These are phyloP conservation scores for Scartelaos histophorus DNA, from an alignment of 2,113 vertebrate genomes.

Conservation along the genomic window DNA sequence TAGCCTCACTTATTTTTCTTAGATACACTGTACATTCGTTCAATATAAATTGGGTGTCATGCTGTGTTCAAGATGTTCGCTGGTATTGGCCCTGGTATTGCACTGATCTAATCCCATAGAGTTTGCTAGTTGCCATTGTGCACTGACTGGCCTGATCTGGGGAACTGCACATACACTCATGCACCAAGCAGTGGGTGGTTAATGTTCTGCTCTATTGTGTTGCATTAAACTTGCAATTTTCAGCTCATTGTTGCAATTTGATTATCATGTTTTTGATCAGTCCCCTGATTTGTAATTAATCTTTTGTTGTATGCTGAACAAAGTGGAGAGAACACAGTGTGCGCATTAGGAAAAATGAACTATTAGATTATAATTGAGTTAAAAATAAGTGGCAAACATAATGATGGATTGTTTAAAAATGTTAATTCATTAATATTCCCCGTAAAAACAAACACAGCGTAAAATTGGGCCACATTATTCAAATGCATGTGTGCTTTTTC, in stretches of 20 bases:
- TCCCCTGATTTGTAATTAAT: constrained; percentile 75
- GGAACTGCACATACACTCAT: background rate
- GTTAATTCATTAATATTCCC: constrained; percentile 77
- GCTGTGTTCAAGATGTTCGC: no score
- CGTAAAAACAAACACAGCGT: constrained; percentile 71
- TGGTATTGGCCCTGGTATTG: no score
- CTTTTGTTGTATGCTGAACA: constrained; percentile 77
- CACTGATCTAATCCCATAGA: background rate
- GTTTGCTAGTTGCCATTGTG: background rate
- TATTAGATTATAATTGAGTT: constrained; percentile 80
- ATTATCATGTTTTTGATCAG: constrained; percentile 83
- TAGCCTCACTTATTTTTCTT: no score
- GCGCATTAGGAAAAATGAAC: constrained; percentile 75
- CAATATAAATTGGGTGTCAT: no score
- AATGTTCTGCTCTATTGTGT: constrained; percentile 68
- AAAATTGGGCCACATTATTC: constrained; percentile 79
- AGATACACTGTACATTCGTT: no score
- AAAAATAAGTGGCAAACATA: constrained; percentile 79
- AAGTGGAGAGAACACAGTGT: constrained; percentile 70
- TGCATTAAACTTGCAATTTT: constrained; percentile 75
- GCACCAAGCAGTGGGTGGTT: constrained; percentile 57
- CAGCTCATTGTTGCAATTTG: constrained; percentile 74
- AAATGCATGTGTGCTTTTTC: constrained; percentile 71
- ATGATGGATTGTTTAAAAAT: constrained; percentile 78
- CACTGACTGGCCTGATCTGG: background rate